Base-by-base conservation (phyloP, 2,888 invertebrate species). In the Lithophane semibrunnea region DNA sequence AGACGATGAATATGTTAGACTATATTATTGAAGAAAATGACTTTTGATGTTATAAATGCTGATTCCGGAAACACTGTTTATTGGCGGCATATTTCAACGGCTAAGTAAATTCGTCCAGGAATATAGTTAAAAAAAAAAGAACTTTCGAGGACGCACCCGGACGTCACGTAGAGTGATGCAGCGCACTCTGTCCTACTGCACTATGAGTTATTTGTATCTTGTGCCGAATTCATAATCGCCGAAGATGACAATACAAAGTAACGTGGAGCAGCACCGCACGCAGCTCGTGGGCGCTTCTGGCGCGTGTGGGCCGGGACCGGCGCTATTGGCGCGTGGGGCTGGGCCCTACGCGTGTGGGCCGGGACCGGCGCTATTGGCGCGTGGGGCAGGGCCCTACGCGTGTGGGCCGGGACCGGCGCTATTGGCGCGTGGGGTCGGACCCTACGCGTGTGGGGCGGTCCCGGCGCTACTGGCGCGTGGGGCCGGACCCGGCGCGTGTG, bases 401-500 rank as follows among this genome's bases (percentile, higher is more conserved):
- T 88, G 92, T 91, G 91, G 86, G 90, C 83, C 70, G 10, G 7
- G 42, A 3, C 13, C 3, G 4, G 47, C 47, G 49, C 16, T 44
- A 8, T 37, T 49, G 52, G 12, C 54, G 37, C 16, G 12, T 70
- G 63, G 3, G 8, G 67, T 21, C 21, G 58, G 61, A 90, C 91
- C 92, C 47, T 13, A 3, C 92, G 92, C 82, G 89, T 88, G 91
- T 91, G 91, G 85, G 89, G 82, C 68, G 88, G 5, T 0, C 49
- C 16, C 49, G 16, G 49, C 49, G 90, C 88, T 24, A 13, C 44
- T 64, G 64, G n/a, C 64, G 44, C 47, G 12, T 13, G 47, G 56
- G 42, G n/a, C 18, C 29, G 37, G 12, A 90, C 91, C 89, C 93
- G 93, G 54, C 92, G 92, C 82, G 89, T 88, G 91, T 91, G 56